phyloP scores from a whole-genome alignment of 2,113 vertebrate species.

The Neofelis nebulosa region DNA sequence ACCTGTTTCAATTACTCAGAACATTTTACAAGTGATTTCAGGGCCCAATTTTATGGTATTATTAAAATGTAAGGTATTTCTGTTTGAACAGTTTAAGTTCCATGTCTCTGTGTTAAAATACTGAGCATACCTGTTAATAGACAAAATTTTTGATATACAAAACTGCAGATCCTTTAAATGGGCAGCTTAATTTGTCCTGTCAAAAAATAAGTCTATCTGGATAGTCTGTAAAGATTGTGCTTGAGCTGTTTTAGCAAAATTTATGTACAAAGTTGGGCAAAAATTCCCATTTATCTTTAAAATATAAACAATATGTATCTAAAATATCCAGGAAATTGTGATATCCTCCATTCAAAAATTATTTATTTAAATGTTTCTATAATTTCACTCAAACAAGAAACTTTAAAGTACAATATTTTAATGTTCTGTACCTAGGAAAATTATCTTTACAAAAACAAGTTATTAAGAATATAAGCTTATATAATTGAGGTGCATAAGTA shows the following conservation, averaged over 20 bases:
- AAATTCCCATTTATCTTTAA: neutral
- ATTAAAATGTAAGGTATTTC: slow-evolving; percentile 30
- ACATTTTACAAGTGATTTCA: neutral
- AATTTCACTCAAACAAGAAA: neutral
- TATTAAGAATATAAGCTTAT: neutral
- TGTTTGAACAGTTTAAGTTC: neutral
- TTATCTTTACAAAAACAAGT: neutral
- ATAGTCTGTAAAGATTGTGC: neutral
- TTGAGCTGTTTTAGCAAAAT: neutral
- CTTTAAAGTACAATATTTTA: neutral
- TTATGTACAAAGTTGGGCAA: neutral
- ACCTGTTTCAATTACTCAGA: slow-evolving; percentile 24
- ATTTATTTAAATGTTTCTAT: neutral
- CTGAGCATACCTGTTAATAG: neutral
- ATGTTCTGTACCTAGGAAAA: neutral
- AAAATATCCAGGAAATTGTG: neutral
- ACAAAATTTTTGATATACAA: neutral
- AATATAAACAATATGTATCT: neutral
- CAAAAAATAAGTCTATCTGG: neutral
- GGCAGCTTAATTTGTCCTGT: neutral
- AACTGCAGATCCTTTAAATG: neutral
- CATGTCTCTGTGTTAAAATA: neutral
- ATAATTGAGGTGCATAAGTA: neutral
- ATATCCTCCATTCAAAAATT: neutral
- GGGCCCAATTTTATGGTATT: slow-evolving; percentile 27